Conservation (phyloP, 2,797 vertebrate genomes). For the Pseudochirops cupreus region DNA sequence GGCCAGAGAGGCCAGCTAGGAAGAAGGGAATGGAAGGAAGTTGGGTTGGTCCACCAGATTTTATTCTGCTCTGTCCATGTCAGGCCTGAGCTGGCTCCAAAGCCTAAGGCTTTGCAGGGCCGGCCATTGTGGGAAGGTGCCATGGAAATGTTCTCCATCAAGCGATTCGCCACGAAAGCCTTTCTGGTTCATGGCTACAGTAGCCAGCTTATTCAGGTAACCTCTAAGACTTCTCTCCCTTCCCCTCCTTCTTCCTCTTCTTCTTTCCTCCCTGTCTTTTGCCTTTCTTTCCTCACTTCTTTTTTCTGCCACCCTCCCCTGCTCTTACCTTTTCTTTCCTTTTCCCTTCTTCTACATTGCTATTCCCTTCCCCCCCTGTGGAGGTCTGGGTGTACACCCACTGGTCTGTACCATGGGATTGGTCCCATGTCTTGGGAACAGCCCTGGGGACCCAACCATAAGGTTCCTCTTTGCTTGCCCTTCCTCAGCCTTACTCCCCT, state of each 20-base stretch:
- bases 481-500: background rate
- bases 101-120: background rate
- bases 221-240: background rate
- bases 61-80: background rate
- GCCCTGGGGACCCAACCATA: background rate
- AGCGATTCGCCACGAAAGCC: conserved; percentile 79
- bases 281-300: background rate
- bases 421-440: background rate
- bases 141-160: conserved; percentile 83
- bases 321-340: background rate
- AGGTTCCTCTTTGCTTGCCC: background rate
- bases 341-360: background rate
- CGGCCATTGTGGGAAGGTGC: conserved; percentile 77
- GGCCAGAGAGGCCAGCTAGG: background rate
- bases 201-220: conserved; percentile 76
- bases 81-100: background rate
- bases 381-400: background rate
- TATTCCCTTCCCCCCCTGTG: background rate
- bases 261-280: background rate
- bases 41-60: background rate
- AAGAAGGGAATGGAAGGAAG: background rate
- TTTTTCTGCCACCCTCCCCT: too few relatives aligned
- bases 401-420: background rate
- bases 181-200: conserved; percentile 78
- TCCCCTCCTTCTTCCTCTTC: rapidly evolving